Evolutionary conservation across 1,140 invertebrate genomes (phyloP), one percentile per base, ranked within the genome.

Genomic region (Solenopsis fugax): DNA sequence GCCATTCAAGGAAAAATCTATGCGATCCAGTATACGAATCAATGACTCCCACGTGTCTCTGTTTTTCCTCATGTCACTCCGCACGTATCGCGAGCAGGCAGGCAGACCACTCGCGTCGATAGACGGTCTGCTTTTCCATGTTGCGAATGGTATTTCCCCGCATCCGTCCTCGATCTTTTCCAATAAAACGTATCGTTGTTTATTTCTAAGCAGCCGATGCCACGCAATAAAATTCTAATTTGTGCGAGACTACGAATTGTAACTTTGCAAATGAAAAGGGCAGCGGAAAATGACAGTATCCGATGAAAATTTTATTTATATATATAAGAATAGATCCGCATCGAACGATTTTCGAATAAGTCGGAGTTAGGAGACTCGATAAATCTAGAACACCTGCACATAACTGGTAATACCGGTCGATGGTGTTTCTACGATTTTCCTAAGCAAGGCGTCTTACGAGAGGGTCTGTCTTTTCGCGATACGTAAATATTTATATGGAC

Each of bases 41-140:
- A 84, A 84, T 75, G 80, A 84, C 54, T 75, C 69, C 80, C 69
- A 84, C 80, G 80, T 84, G 80, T 60, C 80, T 73, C 67, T 84
- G 80, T 84, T 84, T 84, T 73, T 84, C 41, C 54, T 84, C 69
- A 37, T 73, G 80, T 84, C 80, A 50, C 41, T 54, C 18, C 54
- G 37, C 52, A 18, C 18, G 12, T 81, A 81, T 72, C 78, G 45
- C 78, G 52, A 81, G 21, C n/a, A 24, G 10, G 24, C 41, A 24
- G 45, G 29, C 45, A 45, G 45, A 18, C 24, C 76, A 21, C 60
- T 71, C 50, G 37, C 37, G 37, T 58, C 54, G 69, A 72, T 24
- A 21, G 69, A 75, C 54, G 50, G 24, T 48, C 24, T 5, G 69
- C 69, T 50, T 84, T 84, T 60, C 45, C 69, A 48, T n/a, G 50